Percentiles rank a stretch among this genome's conserved stretches.
Conservation (phyloP, 30 jellyfish, hydroid and myxozoan species). For the Catostylus mosaicus region DNA sequence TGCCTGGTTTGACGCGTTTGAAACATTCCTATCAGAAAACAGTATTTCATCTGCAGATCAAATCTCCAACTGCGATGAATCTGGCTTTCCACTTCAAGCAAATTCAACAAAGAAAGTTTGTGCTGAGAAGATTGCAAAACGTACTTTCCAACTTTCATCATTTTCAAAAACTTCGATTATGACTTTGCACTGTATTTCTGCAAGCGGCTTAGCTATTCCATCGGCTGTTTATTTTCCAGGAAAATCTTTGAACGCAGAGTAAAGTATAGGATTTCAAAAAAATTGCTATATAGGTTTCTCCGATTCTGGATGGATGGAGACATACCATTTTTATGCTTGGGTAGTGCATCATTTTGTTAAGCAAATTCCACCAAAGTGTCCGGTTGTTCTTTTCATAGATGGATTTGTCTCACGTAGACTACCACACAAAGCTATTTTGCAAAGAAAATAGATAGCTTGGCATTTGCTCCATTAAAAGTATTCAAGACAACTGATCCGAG, state of each 20-base stretch:
- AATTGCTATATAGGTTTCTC: too few relatives aligned
- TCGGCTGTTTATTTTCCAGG: too few relatives aligned
- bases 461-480: constrained; percentile 31
- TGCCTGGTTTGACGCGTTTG: constrained; percentile 27
- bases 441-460: background rate
- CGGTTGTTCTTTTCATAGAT: constrained; percentile 37
- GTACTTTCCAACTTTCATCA: background rate
- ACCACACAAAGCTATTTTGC: too few relatives aligned
- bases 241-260: too few relatives aligned
- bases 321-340: background rate
- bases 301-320: too few relatives aligned
- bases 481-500: too few relatives aligned
- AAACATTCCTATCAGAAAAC: constrained; percentile 12
- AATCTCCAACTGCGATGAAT: background rate
- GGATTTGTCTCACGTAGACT: too few relatives aligned
- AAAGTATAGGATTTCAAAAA: too few relatives aligned
- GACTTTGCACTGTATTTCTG: too few relatives aligned
- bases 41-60: constrained; percentile 16
- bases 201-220: too few relatives aligned
- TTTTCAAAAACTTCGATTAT: background rate
- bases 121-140: background rate
- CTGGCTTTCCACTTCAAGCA: background rate
- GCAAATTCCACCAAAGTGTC: constrained; percentile 7
- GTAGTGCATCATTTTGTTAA: constrained; percentile 25
- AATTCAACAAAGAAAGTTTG: background rate